These are phyloP conservation scores for Idaea dimidiata DNA, from an alignment of 2,888 invertebrate species.

Conservation along the genomic window DNA sequence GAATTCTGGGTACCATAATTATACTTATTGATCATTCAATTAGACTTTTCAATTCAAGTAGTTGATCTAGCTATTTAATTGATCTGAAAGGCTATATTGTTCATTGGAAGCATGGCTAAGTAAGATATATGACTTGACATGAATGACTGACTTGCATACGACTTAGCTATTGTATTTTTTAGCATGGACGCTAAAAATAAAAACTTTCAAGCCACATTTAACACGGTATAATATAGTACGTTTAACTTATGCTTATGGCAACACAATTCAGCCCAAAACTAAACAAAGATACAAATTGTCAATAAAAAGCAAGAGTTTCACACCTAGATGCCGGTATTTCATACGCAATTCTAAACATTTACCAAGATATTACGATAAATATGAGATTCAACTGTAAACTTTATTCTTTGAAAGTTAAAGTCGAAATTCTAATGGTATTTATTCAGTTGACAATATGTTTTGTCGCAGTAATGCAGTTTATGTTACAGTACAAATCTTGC, in stretches of 20 bases:
- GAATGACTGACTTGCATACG: no score
- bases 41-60: no score
- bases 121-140: no score
- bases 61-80: no score
- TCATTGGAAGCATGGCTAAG: no score
- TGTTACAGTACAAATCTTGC: background rate
- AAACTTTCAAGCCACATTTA: no score
- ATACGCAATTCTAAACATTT: background rate
- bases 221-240: no score
- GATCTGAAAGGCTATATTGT: no score
- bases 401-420: background rate
- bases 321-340: background rate
- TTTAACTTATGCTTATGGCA: background rate
- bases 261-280: background rate
- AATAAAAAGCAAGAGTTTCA: background rate
- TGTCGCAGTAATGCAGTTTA: background rate
- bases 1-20: no score
- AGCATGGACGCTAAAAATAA: no score
- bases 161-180: no score
- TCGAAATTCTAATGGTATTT: background rate
- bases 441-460: background rate
- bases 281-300: slow-evolving; percentile 1
- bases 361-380: background rate
- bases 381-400: background rate
- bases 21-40: no score